Percentiles rank a stretch among this genome's conserved stretches.
These are phyloP conservation scores for Drosophila nigricruria DNA, from an alignment of 2,888 invertebrate species.

Conservation along the genomic window DNA sequence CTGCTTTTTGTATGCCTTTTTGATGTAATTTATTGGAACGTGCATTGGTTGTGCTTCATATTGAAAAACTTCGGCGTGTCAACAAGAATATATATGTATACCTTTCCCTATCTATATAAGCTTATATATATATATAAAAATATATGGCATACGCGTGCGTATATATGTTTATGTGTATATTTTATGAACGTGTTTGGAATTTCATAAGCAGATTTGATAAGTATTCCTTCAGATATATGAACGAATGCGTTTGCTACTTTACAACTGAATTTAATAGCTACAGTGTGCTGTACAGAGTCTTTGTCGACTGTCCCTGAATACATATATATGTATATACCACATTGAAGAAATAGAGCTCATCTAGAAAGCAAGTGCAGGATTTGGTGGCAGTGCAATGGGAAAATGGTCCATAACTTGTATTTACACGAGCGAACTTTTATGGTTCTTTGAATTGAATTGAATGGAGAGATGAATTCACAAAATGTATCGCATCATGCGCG, in stretches of 20 bases:
- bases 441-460: conserved; percentile 47
- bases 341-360: not conserved
- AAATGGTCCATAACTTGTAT: conserved; percentile 57
- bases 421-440: conserved; percentile 37
- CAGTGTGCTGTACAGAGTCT: conserved; percentile 13
- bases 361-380: conserved; percentile 37
- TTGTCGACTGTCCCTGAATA: not conserved
- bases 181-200: conserved; percentile 69
- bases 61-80: conserved; percentile 44
- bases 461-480: conserved; percentile 24
- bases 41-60: conserved; percentile 55
- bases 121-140: conserved; percentile 12
- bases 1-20: conserved; percentile 31
- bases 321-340: not conserved
- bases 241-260: conserved; percentile 48
- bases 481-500: conserved; percentile 58
- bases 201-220: conserved; percentile 37
- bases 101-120: conserved; percentile 15
- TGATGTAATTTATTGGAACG: conserved; percentile 69
- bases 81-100: conserved; percentile 38
- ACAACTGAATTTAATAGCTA: conserved; percentile 58
- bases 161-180: conserved; percentile 30
- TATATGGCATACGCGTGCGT: not conserved
- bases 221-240: conserved; percentile 37
- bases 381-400: conserved; percentile 31